Percentiles rank a stretch among this genome's conserved stretches.
phyloP scores from a whole-genome alignment of 2,888 invertebrate species.

The Gastrophysa polygoni region DNA sequence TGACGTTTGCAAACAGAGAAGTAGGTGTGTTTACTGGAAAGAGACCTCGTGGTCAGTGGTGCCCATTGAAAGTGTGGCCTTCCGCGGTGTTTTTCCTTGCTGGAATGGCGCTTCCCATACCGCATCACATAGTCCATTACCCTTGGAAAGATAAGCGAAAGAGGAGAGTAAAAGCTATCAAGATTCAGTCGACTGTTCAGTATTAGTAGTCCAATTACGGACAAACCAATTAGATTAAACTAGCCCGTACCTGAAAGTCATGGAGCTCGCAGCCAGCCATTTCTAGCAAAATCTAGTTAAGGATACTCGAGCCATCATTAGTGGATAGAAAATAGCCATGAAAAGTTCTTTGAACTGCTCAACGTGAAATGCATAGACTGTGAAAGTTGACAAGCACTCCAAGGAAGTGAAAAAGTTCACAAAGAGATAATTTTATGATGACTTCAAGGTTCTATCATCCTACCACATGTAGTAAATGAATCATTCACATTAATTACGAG shows the following conservation, averaged over 20 bases:
- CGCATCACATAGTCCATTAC: slow-evolving; percentile 43
- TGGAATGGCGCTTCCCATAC: slow-evolving; percentile 11
- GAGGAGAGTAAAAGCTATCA: slow-evolving; percentile 41
- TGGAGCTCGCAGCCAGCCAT: slow-evolving; percentile 36
- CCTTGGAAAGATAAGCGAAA: slow-evolving; percentile 43
- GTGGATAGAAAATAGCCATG: neutral
- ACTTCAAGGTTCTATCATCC: no score
- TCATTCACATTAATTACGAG: no score
- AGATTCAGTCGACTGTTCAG: slow-evolving; percentile 42
- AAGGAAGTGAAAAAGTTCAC: neutral
- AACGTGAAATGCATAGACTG: neutral
- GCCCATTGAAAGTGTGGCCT: neutral
- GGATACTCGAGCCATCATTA: slow-evolving; percentile 26
- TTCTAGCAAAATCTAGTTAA: slow-evolving; percentile 30
- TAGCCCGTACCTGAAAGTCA: slow-evolving; percentile 42
- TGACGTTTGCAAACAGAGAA: no score
- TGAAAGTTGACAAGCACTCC: neutral
- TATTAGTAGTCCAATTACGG: slow-evolving; percentile 44
- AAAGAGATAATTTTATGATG: no score
- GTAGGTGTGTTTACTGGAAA: no score
- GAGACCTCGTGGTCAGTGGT: neutral
- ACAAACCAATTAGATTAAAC: slow-evolving; percentile 45
- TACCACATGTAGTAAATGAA: no score
- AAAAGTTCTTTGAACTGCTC: neutral
- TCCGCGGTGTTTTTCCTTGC: neutral